Evolutionary conservation across 1,140 invertebrate genomes (phyloP), one percentile per base, ranked within the genome.

Genomic region (Psilanteris sp.): DNA sequence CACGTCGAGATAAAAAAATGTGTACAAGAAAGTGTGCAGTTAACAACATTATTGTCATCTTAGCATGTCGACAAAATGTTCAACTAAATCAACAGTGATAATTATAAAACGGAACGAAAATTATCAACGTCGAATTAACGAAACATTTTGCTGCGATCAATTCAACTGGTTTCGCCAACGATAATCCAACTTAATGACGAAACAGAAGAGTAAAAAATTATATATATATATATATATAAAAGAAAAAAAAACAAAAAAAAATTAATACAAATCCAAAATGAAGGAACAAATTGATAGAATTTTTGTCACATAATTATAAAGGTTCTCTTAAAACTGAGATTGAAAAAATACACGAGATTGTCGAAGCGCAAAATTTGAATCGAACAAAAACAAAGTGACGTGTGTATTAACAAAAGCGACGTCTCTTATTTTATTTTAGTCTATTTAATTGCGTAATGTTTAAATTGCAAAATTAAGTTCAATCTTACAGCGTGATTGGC

Each of bases 31-130:
- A 77, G 74, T 72, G 67, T 62, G 57, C 34, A 77, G 74, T 77
- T 77, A 77, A 77, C 74, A 77, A 77, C 74, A 71, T 77, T 77
- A 77, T 77, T 77, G 67, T 77, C 67, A 67, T 72, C 55, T 71
- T 32, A 36, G 54, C 52, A 66, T 50, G 13, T 43, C 20, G 31
- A 66, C 66, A 71, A 77, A 77, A 77, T 71, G 66, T 77, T 77
- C 44, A 52, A 61, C 50, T 70, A 71, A 70, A 66, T 77, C 66
- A 71, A 77, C 57, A 66, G 26, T 66, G 61, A 71, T 70, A 66
- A 77, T 67, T 29, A 22, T 61, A 13, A 52, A 64, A 64, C 14
- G 36, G 20, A 59, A 77, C 24, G 22, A 64, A 64, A 70, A 76
- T 76, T 64, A 68, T 76, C 72, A 64, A 43, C 41, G 64, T 76